Evolutionary conservation across 2,888 invertebrate genomes (phyloP).

Genomic region (Erebia aethiops): DNA sequence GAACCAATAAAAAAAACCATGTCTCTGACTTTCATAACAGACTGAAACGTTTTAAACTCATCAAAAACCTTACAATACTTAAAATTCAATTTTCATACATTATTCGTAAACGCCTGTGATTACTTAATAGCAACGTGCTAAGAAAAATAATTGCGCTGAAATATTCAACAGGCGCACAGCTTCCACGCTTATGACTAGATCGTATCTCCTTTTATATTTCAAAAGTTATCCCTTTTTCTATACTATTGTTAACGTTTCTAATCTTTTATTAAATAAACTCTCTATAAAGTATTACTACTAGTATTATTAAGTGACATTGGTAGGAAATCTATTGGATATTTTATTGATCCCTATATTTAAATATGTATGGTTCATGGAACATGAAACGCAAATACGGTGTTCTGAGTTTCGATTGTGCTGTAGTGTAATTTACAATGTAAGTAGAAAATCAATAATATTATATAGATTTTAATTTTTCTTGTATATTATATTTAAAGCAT

Average conservation of each 20-base stretch:
- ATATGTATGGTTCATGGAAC: slow-evolving; percentile 24
- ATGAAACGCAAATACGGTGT: slow-evolving; percentile 24
- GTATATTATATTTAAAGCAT: no score
- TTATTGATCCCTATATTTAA: slow-evolving; percentile 23
- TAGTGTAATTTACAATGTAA: slow-evolving; percentile 31
- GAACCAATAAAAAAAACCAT: slow-evolving; percentile 43
- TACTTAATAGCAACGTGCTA: slow-evolving; percentile 47
- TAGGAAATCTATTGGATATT: slow-evolving; percentile 13
- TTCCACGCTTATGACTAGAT: slow-evolving; percentile 47
- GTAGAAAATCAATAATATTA: slow-evolving; percentile 10
- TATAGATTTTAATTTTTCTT: no score
- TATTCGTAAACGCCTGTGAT: slow-evolving; percentile 48
- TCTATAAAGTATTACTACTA: slow-evolving; percentile 12
- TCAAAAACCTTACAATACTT: slow-evolving; percentile 21
- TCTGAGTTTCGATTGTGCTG: slow-evolving; percentile 16
- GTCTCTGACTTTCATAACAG: slow-evolving; percentile 56
- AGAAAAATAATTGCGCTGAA: slow-evolving; percentile 54
- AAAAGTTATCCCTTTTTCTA: slow-evolving; percentile 58
- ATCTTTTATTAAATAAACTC: slow-evolving; percentile 42
- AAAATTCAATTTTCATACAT: slow-evolving; percentile 31
- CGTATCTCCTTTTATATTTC: slow-evolving; percentile 56
- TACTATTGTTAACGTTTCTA: slow-evolving; percentile 51
- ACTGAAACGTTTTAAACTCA: slow-evolving; percentile 49
- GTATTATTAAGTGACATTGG: slow-evolving; percentile 1
- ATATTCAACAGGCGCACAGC: slow-evolving; percentile 71